Conservation (phyloP, 2,888 invertebrate species). For the Patella caerulea region DNA sequence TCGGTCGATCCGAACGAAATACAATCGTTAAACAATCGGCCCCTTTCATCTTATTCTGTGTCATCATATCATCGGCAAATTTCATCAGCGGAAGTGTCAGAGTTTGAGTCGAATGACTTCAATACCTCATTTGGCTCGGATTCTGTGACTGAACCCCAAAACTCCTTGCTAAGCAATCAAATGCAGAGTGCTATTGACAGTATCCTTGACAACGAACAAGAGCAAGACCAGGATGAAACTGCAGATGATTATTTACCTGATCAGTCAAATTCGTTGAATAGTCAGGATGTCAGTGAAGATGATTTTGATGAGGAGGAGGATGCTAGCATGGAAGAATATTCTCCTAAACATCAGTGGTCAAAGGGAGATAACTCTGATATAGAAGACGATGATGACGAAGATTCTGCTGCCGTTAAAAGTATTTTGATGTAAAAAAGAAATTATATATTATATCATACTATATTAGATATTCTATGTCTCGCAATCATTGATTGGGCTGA, state of each 20-base stretch:
- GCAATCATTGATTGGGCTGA: background rate
- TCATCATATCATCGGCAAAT: constrained; percentile 1
- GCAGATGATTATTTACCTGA: constrained; percentile 19
- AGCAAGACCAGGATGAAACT: background rate
- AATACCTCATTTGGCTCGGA: constrained; percentile 33
- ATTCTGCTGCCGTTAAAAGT: constrained; percentile 76
- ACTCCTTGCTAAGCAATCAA: constrained; percentile 67
- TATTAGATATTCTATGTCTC: no score
- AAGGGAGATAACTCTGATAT: constrained; percentile 27
- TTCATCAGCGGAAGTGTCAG: background rate
- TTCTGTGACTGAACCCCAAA: constrained; percentile 23
- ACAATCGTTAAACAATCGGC: background rate
- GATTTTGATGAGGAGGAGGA: constrained; percentile 68
- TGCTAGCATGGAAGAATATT: background rate
- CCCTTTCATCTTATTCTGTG: background rate
- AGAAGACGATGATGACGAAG: constrained; percentile 66
- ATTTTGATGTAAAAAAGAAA: constrained; percentile 70
- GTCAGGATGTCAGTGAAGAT: constrained; percentile 20
- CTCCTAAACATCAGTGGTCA: background rate
- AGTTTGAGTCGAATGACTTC: constrained; percentile 13
- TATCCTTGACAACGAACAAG: constrained; percentile 71
- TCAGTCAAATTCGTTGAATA: constrained; percentile 16
- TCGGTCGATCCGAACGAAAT: constrained; percentile 1
- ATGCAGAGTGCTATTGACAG: constrained; percentile 86
- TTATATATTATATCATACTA: background rate